Percentiles rank a stretch among this genome's conserved stretches.
These are phyloP conservation scores for Mugil cephalus DNA, from an alignment of 2,113 vertebrate genomes.

Conservation along the genomic window DNA sequence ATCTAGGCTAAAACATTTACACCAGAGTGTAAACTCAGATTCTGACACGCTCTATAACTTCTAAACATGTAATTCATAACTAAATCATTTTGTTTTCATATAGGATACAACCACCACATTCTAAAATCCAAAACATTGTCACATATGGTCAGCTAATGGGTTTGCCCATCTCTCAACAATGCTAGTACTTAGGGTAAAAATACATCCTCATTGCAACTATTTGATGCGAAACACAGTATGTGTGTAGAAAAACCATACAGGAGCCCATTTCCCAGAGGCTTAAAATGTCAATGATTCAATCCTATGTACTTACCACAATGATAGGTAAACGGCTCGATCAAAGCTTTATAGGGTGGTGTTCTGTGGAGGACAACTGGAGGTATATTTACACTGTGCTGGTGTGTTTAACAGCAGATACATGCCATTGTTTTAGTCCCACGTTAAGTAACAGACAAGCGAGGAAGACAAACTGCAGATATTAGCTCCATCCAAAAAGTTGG, in stretches of 20 bases:
- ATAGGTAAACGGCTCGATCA: constrained; percentile 45
- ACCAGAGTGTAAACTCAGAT: constrained; percentile 33
- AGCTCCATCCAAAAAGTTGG: constrained; percentile 15
- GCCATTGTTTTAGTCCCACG: constrained; percentile 46
- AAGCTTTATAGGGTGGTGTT: constrained; percentile 51
- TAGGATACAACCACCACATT: not conserved
- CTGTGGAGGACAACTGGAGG: constrained; percentile 51
- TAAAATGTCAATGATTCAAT: constrained; percentile 15
- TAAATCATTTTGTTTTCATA: not conserved
- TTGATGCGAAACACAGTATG: constrained; percentile 17
- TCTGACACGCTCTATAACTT: not conserved
- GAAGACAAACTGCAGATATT: constrained; percentile 11
- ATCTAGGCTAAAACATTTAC: constrained; percentile 25
- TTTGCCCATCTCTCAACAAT: constrained; percentile 6
- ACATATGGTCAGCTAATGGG: not conserved
- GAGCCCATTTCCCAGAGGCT: constrained; percentile 29
- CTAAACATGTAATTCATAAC: not conserved
- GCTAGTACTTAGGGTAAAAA: constrained; percentile 21
- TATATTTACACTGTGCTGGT: constrained; percentile 67
- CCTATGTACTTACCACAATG: constrained; percentile 4
- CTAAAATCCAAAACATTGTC: not conserved
- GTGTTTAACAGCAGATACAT: constrained; percentile 71
- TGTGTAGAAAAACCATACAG: constrained; percentile 34
- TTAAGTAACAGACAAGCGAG: constrained; percentile 28
- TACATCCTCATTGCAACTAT: constrained; percentile 12